phyloP scores from a whole-genome alignment of 2,797 vertebrate species.

The Takifugu rubripes region DNA sequence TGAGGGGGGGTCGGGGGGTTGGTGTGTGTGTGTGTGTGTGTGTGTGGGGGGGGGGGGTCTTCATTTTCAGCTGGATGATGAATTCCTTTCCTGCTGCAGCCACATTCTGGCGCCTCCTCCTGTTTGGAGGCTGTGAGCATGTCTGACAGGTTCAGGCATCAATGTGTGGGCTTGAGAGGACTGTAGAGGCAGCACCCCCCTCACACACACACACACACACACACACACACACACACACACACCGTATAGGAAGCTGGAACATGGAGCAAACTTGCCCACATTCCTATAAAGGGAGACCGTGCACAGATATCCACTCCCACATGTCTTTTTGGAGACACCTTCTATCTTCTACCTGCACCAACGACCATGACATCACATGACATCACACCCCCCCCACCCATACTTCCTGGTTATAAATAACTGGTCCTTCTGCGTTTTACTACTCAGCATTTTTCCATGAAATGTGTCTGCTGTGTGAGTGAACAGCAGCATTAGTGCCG shows the following conservation, averaged over 20 bases:
- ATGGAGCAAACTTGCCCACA: slow-evolving; percentile 41
- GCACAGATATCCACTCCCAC: slow-evolving; percentile 49
- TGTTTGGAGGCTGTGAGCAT: slow-evolving; percentile 39
- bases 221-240: slow-evolving; percentile 10
- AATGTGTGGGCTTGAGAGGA: slow-evolving; percentile 28
- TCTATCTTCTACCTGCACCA: background rate
- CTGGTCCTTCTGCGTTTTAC: slow-evolving; percentile 25
- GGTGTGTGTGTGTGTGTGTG: background rate
- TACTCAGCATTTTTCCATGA: slow-evolving; percentile 24
- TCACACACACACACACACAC: slow-evolving; percentile 14
- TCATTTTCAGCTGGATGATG: slow-evolving; percentile 50
- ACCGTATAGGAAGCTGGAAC: too few species aligned
- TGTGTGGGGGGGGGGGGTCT: slow-evolving; percentile 22
- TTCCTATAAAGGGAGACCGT: slow-evolving; percentile 35
- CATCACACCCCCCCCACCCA: background rate
- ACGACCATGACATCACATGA: too few species aligned
- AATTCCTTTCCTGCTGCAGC: slow-evolving; percentile 59
- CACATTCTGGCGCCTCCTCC: slow-evolving; percentile 41
- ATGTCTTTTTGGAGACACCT: slow-evolving; percentile 4
- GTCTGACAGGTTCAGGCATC: slow-evolving; percentile 42
- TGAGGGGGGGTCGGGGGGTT: background rate
- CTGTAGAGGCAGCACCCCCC: slow-evolving; percentile 10
- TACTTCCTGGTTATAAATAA: slow-evolving; percentile 39
- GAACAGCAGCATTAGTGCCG: slow-evolving; percentile 12
- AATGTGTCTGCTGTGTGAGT: slow-evolving; percentile 20